Evolutionary conservation across 2,113 vertebrate genomes (phyloP).

Genomic region (Coturnix japonica): DNA sequence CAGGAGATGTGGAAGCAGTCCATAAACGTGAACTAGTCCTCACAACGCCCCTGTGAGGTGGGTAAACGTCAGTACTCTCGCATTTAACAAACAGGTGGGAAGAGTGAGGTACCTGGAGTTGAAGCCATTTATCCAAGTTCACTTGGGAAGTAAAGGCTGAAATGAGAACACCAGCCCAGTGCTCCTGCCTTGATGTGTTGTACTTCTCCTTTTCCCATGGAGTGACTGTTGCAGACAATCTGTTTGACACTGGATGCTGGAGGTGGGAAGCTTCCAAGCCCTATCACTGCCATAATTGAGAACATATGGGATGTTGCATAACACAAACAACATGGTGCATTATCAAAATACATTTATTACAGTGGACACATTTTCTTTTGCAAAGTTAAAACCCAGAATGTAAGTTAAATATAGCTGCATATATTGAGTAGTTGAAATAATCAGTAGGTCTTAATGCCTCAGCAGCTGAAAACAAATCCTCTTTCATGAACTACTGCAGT

Average conservation of each 20-base stretch:
- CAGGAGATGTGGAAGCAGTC: background rate
- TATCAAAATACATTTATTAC: conserved; percentile 27
- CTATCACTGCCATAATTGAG: conserved; percentile 7
- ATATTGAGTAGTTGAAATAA: conserved; percentile 33
- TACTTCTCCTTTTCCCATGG: background rate
- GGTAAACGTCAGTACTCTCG: background rate
- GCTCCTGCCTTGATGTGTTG: background rate
- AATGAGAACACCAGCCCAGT: background rate
- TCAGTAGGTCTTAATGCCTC: conserved; percentile 38
- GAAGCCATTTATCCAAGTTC: conserved; percentile 14
- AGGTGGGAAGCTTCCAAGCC: conserved; percentile 18
- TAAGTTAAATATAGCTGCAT: conserved; percentile 44
- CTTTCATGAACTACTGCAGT: background rate
- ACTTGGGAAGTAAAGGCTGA: background rate
- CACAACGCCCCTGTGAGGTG: conserved; percentile 60
- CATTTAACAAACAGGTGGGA: background rate
- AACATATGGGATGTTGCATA: conserved; percentile 8
- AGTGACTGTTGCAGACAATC: conserved; percentile 10
- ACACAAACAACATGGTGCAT: conserved; percentile 25
- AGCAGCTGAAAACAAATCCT: conserved; percentile 59
- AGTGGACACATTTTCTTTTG: background rate
- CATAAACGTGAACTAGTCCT: background rate
- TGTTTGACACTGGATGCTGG: conserved; percentile 6
- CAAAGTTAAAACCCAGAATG: background rate
- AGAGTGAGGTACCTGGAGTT: background rate